These are phyloP conservation scores for Ctenochaetus hawaiiensis DNA, from an alignment of 2,797 vertebrate species.

Conservation along the genomic window DNA sequence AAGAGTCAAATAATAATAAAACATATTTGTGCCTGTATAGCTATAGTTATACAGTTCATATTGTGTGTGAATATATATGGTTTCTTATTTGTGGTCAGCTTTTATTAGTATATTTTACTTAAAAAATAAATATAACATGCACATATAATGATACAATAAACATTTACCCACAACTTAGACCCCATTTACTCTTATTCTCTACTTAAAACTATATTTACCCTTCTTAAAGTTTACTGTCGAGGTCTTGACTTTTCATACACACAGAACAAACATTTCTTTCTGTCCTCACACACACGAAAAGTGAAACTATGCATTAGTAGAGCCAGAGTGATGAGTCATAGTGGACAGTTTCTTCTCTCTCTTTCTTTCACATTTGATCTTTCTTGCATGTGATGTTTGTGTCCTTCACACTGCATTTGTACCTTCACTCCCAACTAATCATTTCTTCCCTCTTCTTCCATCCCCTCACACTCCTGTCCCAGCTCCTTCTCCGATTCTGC, in stretches of 20 bases:
- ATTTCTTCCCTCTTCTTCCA: constrained; percentile 30
- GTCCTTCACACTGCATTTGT: constrained; percentile 13
- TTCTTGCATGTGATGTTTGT: constrained; percentile 18
- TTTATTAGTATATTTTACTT: not conserved
- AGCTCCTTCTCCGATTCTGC: not conserved
- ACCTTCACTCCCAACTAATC: constrained; percentile 1
- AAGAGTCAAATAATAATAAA: constrained; percentile 12
- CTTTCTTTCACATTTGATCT: constrained; percentile 13
- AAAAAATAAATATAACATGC: constrained; percentile 5
- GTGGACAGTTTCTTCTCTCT: constrained; percentile 25
- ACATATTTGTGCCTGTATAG: not conserved
- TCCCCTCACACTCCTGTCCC: not conserved
- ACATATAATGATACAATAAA: not conserved
- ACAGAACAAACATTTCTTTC: not conserved
- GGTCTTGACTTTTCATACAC: constrained; percentile 14
- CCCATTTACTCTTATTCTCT: not conserved
- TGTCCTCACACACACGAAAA: constrained; percentile 8
- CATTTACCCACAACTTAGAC: not conserved
- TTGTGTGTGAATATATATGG: not conserved
- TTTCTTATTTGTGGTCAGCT: not conserved
- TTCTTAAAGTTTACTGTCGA: constrained; percentile 18
- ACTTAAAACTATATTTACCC: constrained; percentile 13
- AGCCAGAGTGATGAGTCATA: constrained; percentile 60
- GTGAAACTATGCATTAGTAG: constrained; percentile 31
- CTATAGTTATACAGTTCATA: not conserved